These are phyloP conservation scores for Aphidius ervi DNA, from an alignment of 1,140 invertebrate species.

Conservation along the genomic window DNA sequence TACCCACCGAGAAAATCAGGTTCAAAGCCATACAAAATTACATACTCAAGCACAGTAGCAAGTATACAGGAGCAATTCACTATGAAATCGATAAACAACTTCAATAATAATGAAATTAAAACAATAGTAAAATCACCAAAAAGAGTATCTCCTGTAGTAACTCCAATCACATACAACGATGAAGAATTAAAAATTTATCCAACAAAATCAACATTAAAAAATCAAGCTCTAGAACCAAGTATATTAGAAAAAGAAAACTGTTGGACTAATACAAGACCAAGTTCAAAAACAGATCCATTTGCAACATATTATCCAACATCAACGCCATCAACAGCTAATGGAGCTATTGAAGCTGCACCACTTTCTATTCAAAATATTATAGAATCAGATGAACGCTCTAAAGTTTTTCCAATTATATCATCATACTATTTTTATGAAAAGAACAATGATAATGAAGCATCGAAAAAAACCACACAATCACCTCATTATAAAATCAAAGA, in stretches of 20 bases:
- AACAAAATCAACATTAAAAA: constrained; percentile 26
- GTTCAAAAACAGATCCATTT: constrained; percentile 57
- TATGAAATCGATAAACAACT: constrained; percentile 33
- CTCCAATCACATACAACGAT: constrained; percentile 27
- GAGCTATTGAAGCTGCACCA: constrained; percentile 43
- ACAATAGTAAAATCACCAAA: constrained; percentile 10
- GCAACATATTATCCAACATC: constrained; percentile 58
- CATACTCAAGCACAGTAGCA: constrained; percentile 37
- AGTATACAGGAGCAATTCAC: constrained; percentile 27
- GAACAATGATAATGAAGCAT: constrained; percentile 40
- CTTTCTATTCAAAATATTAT: constrained; percentile 31
- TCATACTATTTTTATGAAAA: constrained; percentile 52
- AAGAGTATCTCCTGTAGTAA: constrained; percentile 27
- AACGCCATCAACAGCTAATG: constrained; percentile 53
- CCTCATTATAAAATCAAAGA: too few relatives aligned
- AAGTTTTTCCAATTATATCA: constrained; percentile 33
- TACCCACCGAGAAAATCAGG: constrained; percentile 38
- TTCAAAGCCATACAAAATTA: constrained; percentile 48
- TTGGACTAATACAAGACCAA: constrained; percentile 32
- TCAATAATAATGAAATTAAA: constrained; percentile 20
- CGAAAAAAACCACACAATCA: too few relatives aligned
- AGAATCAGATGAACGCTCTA: constrained; percentile 26
- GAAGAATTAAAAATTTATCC: constrained; percentile 30
- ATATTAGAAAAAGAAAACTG: constrained; percentile 26
- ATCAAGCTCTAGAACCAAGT: constrained; percentile 23